A percentile compares a stretch with the other conserved stretches of the same genome.
Conservation (phyloP, 1,140 invertebrate species). For the Batillaria attramentaria region DNA sequence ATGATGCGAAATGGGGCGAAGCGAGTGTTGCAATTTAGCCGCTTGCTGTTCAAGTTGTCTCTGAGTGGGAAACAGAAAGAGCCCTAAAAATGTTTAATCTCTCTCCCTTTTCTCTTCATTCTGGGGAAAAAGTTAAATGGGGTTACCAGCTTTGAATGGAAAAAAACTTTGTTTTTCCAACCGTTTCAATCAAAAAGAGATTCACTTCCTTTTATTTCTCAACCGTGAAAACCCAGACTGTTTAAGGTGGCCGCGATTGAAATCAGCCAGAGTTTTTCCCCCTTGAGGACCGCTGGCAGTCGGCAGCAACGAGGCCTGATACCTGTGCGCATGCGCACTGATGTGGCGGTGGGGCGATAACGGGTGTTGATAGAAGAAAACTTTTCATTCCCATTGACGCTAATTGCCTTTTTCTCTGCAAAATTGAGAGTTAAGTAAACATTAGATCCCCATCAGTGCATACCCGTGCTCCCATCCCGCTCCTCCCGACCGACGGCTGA, state of each 20-base stretch:
- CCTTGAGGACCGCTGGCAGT: background rate
- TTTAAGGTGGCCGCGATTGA: slow-evolving; percentile 19
- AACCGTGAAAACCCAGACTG: slow-evolving; percentile 20
- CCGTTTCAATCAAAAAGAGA: slow-evolving; percentile 17
- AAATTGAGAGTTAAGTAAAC: slow-evolving; percentile 35
- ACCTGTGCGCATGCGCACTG: slow-evolving; percentile 24
- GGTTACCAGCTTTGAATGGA: background rate
- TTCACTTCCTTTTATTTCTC: slow-evolving; percentile 27
- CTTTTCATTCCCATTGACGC: slow-evolving; percentile 35
- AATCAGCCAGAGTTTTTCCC: slow-evolving; percentile 14
- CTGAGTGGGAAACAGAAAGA: background rate
- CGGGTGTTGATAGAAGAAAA: slow-evolving; percentile 20
- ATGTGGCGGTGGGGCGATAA: slow-evolving; percentile 17
- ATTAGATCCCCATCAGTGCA: slow-evolving; percentile 28
- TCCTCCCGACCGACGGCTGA: slow-evolving; percentile 3
- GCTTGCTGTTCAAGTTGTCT: no score
- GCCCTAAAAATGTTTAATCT: background rate
- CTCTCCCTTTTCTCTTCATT: background rate
- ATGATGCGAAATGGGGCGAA: no score
- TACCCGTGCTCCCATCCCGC: slow-evolving; percentile 1
- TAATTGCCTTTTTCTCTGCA: slow-evolving; percentile 33
- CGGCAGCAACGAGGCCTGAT: background rate
- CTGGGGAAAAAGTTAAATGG: background rate
- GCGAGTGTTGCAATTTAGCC: no score
- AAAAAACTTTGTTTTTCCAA: background rate